A percentile compares a stretch with the other conserved stretches of the same genome.
phyloP scores from a whole-genome alignment of 2,113 vertebrate species.

The Rutilus rutilus region DNA sequence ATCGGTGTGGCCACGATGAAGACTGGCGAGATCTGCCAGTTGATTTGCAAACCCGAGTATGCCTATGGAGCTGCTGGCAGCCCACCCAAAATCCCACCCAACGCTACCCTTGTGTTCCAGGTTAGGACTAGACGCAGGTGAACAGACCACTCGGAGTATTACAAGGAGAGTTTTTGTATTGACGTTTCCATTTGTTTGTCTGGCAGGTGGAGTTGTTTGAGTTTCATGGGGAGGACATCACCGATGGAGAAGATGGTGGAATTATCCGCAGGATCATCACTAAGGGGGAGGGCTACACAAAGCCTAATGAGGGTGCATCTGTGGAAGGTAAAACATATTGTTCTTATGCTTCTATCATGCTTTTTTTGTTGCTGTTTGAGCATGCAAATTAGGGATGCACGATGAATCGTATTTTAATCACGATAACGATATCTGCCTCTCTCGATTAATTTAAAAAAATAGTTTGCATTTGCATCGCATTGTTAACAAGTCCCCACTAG shows the following conservation, averaged over 20 bases:
- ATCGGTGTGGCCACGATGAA: slow-evolving; percentile 94
- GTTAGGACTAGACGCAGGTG: slow-evolving; percentile 67
- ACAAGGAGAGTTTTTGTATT: not conserved
- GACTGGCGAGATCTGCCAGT: slow-evolving; percentile 86
- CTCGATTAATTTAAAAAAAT: too few species aligned
- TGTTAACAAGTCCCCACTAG: too few species aligned
- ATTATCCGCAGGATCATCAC: slow-evolving; percentile 88
- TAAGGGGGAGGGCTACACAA: slow-evolving; percentile 90
- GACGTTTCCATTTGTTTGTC: not conserved
- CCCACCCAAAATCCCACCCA: slow-evolving; percentile 95
- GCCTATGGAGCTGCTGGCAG: slow-evolving; percentile 94
- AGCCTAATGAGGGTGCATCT: slow-evolving; percentile 90
- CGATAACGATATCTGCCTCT: too few species aligned
- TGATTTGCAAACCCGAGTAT: slow-evolving; percentile 93
- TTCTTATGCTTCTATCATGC: not conserved
- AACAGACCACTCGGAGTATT: not conserved
- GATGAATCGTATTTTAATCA: too few species aligned
- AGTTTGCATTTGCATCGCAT: too few species aligned
- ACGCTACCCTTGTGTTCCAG: slow-evolving; percentile 91
- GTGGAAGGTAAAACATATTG: slow-evolving; percentile 84
- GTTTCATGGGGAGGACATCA: slow-evolving; percentile 92
- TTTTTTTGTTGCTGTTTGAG: too few species aligned
- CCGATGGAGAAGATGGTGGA: slow-evolving; percentile 90
- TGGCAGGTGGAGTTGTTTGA: slow-evolving; percentile 92
- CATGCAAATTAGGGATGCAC: too few species aligned